A percentile compares a stretch with the other conserved stretches of the same genome.
phyloP scores from a whole-genome alignment of 2,797 vertebrate species.

The Enteromius treurensis region DNA sequence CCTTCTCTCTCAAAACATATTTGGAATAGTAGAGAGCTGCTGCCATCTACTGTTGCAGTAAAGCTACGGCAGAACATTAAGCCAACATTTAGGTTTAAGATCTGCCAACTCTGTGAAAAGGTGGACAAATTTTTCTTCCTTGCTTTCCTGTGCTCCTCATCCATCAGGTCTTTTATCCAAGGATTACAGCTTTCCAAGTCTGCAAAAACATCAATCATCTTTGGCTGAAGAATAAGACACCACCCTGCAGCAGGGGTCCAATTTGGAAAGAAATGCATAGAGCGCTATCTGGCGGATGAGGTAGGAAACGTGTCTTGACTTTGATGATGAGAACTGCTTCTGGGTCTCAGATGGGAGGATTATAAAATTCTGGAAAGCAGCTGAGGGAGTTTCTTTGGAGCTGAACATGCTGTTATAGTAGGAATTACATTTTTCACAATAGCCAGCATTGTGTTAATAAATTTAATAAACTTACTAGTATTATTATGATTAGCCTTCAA shows the following conservation, averaged over 20 bases:
- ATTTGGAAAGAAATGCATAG: not conserved
- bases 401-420: not conserved
- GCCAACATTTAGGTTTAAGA: not conserved
- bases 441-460: not conserved
- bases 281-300: constrained; percentile 21
- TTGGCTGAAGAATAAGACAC: constrained; percentile 16
- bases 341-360: not conserved
- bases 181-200: constrained; percentile 42
- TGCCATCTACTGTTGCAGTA: constrained; percentile 49
- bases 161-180: constrained; percentile 35
- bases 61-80: not conserved
- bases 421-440: not conserved
- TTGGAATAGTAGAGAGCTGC: not conserved
- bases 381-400: constrained; percentile 8
- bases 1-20: not conserved
- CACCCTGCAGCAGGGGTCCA: constrained; percentile 18
- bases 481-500: not conserved
- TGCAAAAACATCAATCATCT: constrained; percentile 42
- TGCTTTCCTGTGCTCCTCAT: constrained; percentile 33
- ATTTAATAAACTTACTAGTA: not conserved
- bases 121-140: constrained; percentile 25
- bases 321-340: constrained; percentile 6
- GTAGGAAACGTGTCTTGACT: not conserved
- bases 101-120: constrained; percentile 31
- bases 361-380: constrained; percentile 16